Evolutionary conservation across 1,140 invertebrate species (phyloP), one percentile per base, ranked within the genome.

Genomic region (Sitodiplosis mosellana): DNA sequence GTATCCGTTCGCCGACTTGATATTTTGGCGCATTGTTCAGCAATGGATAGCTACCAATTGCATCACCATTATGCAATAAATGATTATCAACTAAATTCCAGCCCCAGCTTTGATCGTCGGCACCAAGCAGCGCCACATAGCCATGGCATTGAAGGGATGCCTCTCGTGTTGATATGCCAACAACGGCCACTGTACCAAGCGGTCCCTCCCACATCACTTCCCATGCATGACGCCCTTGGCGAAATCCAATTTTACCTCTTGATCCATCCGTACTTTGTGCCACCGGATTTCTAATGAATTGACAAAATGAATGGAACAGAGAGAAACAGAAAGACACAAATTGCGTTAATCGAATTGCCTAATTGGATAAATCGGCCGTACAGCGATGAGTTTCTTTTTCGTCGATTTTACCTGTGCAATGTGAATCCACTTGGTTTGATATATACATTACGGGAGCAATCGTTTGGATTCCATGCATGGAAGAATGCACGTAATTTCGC

Each of bases 131-230:
- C 5, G 91, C 84, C 27, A 96, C 82, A 71, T 98, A 98, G 50
- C 94, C 93, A 57, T 87, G 87, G 66, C 86, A 90, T 58, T 85
- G 77, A 43, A 96, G 66, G 21, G 86, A 76, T 17, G 92, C 87
- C 61, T 94, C 87, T 70, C 89, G 92, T 2, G 93, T 96, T 21
- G 92, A 88, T 54, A 99, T 83, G 33, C 94, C 91, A 56, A 96
- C 81, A 19, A 95, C 88, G 36, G 91, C 90, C 8, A 94, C 41
- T 14, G 90, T 95, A 1, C 91, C 94, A 33, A 99, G 67, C 1
- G 94, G 94, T 18, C 94, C 94, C 75, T 97, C 91, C 94, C 94
- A 99, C 62, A 94, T 91, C 1, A 99, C 84, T 71, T 98, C 92
- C 92, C 93, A 98, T 3, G 90, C 87, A 71, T 99, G 94, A 53